These are phyloP conservation scores for Caenorhabditis remanei DNA, from an alignment of 1,140 invertebrate genomes.

Conservation along the genomic window DNA sequence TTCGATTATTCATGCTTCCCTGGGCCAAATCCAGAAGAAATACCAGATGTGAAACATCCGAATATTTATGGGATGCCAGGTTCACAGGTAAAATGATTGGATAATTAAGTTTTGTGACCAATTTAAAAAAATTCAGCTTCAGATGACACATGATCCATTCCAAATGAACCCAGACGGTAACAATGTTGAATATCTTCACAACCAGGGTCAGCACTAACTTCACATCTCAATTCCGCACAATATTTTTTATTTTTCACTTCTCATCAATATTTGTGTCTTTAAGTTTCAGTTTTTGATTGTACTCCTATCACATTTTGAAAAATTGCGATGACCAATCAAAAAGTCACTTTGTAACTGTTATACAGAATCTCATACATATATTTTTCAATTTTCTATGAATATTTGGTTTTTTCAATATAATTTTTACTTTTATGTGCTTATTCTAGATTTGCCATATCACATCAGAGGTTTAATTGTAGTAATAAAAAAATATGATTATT, in stretches of 20 bases:
- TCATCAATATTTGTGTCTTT: not conserved
- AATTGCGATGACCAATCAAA: not conserved
- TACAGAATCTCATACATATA: not conserved
- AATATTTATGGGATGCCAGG: not conserved
- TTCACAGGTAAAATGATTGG: not conserved
- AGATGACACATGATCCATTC: slow-evolving; percentile 36
- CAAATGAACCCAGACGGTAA: too few species aligned
- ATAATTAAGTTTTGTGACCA: slow-evolving; percentile 5
- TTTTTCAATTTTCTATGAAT: slow-evolving; percentile 39
- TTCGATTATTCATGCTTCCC: slow-evolving; percentile 13
- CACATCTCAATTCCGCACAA: not conserved
- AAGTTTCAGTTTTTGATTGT: not conserved
- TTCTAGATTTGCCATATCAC: slow-evolving; percentile 21
- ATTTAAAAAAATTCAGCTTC: not conserved
- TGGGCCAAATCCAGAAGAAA: not conserved
- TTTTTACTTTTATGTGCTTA: slow-evolving; percentile 20
- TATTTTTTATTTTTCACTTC: too few species aligned
- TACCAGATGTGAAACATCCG: not conserved
- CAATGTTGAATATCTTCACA: not conserved
- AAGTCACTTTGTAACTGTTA: slow-evolving; percentile 14
- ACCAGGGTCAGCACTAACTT: not conserved
- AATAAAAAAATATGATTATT: not conserved
- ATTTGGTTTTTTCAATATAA: not conserved
- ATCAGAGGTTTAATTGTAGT: not conserved
- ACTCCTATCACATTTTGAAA: not conserved